Evolutionary conservation across 2,113 vertebrate species (phyloP).

Genomic region (Microtus ochrogaster): DNA sequence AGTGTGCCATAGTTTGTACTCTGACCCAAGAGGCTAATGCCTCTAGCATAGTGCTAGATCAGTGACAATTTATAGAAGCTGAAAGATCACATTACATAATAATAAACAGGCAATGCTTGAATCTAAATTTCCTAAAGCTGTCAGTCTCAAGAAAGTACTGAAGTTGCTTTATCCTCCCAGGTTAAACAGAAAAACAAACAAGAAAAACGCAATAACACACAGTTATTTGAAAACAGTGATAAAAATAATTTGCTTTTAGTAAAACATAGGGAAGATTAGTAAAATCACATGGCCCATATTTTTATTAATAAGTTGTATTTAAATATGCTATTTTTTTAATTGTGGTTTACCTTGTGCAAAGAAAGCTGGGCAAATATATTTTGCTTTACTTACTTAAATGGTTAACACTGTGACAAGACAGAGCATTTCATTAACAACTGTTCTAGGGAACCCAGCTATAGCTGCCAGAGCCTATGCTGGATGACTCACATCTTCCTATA

Average conservation of each 20-base stretch:
- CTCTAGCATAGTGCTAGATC: neutral
- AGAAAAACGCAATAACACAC: neutral
- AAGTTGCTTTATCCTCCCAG: neutral
- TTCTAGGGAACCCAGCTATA: neutral
- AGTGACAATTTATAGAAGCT: neutral
- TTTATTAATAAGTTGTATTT: neutral
- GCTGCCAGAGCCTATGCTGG: neutral
- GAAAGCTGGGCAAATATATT: neutral
- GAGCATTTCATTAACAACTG: too few species aligned
- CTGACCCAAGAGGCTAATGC: neutral
- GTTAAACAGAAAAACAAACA: neutral
- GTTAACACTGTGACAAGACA: neutral
- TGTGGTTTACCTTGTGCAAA: neutral
- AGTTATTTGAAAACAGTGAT: neutral
- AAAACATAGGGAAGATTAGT: neutral
- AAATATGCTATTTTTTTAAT: neutral
- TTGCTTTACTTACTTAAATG: neutral
- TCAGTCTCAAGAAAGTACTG: too few species aligned
- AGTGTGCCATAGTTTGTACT: neutral
- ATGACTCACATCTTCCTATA: neutral
- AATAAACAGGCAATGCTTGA: neutral
- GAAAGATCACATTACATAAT: neutral
- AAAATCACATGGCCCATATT: neutral
- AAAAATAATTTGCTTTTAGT: neutral
- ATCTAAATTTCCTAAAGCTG: neutral